phyloP scores from a whole-genome alignment of 1,140 invertebrate species.

The Trichoplusia ni region DNA sequence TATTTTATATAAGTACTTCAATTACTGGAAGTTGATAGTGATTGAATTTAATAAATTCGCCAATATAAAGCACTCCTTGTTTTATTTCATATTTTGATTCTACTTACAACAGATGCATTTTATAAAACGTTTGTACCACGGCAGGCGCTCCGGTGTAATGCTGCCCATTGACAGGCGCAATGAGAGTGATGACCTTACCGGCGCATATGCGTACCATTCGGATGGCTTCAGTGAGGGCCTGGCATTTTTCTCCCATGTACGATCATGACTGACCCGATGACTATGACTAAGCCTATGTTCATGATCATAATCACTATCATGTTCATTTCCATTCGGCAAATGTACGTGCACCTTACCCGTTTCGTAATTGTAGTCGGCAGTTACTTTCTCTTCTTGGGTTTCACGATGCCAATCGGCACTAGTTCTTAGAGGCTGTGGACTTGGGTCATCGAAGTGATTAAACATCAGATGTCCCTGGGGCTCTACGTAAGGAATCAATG shows the following conservation, averaged over 20 bases:
- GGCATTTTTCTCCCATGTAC: constrained; percentile 38
- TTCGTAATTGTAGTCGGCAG: constrained; percentile 33
- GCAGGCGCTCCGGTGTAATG: constrained; percentile 36
- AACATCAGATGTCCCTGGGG: not conserved
- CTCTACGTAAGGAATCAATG: too few species aligned
- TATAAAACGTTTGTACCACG: constrained; percentile 56
- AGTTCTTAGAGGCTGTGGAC: too few species aligned
- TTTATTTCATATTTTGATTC: constrained; percentile 50
- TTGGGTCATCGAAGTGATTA: too few species aligned
- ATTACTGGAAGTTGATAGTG: constrained; percentile 75
- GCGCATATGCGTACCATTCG: constrained; percentile 42
- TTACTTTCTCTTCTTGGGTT: constrained; percentile 20
- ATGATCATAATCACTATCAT: too few species aligned
- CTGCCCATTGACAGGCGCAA: constrained; percentile 50
- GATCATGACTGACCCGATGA: too few species aligned
- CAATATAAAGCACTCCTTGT: constrained; percentile 53
- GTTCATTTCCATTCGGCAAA: not conserved
- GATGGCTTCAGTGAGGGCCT: constrained; percentile 47
- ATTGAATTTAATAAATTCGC: constrained; percentile 81
- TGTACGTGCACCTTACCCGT: constrained; percentile 23
- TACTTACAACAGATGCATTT: constrained; percentile 62
- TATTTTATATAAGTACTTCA: constrained; percentile 74
- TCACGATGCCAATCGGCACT: constrained; percentile 47
- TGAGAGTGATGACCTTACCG: constrained; percentile 42
- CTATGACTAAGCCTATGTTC: too few species aligned